phyloP scores from a whole-genome alignment of 2,888 invertebrate genomes.

The Oscheius sp. region DNA sequence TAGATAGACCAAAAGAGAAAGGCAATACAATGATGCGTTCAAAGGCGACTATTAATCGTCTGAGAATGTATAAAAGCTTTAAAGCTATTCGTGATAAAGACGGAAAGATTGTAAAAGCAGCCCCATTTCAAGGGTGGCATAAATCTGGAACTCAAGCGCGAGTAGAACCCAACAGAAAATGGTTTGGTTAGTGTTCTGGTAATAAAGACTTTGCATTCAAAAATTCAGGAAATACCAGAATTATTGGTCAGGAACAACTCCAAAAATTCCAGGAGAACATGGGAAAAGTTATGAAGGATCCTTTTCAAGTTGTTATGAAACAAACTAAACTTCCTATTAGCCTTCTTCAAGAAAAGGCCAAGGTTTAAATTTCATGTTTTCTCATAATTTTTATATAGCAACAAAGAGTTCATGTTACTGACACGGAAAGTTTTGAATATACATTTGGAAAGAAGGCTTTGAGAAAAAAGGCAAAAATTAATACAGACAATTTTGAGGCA shows the following conservation, averaged over 20 bases:
- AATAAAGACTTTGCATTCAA: neutral
- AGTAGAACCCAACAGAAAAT: constrained; percentile 95
- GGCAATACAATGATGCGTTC: constrained; percentile 72
- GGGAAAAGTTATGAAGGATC: constrained; percentile 90
- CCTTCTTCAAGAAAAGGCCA: constrained; percentile 85
- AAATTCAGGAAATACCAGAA: constrained; percentile 82
- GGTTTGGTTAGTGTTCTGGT: constrained; percentile 81
- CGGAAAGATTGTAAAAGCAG: constrained; percentile 89
- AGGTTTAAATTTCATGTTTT: constrained; percentile 68
- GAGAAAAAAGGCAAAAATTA: constrained; percentile 85
- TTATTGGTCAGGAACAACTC: constrained; percentile 83
- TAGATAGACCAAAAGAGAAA: constrained; percentile 73
- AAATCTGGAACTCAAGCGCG: constrained; percentile 88
- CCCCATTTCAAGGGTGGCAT: constrained; percentile 91
- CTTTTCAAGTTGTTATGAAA: constrained; percentile 94
- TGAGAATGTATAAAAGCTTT: constrained; percentile 98
- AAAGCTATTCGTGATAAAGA: constrained; percentile 86
- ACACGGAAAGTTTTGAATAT: constrained; percentile 90
- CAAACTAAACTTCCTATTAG: constrained; percentile 93
- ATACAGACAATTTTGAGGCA: constrained; percentile 80
- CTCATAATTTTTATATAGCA: constrained; percentile 74
- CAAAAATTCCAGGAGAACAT: constrained; percentile 84
- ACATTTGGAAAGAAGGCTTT: constrained; percentile 94
- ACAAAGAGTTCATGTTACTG: constrained; percentile 89
- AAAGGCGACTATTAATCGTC: constrained; percentile 90